Base-by-base conservation (phyloP, 2,888 invertebrate genomes). In the Halictus quadricinctus region DNA sequence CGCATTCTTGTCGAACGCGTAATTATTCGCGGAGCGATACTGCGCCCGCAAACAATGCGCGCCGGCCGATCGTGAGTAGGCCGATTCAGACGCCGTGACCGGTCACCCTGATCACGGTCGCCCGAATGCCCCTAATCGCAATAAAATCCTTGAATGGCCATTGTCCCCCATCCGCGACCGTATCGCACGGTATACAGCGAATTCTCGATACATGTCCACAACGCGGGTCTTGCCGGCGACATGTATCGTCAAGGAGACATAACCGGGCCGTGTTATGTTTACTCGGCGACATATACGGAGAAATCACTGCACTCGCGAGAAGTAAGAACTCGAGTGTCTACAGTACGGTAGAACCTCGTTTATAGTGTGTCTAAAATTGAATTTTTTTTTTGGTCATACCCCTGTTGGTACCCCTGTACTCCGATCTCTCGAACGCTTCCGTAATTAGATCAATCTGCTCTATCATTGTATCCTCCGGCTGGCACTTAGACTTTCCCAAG, bases 11-110 rank as follows among this genome's bases (percentile, higher is more conserved):
- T 70, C 80, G 83, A 88, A 82, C 72, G 78, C 75, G 72, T 80
- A 84, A 89, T 89, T 88, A 88, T 88, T 80, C 76, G 69, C 74
- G 73, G 64, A 72, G 64, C 76, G 79, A 70, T 80, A 66, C 78
- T 25, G 21, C 41, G 70, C 66, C 50, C 60, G 79, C 78, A 79
- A 85, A 84, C 87, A 84, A 81, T 83, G 41, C 70, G 66, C 58
- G 64, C 43, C 48, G 73, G 66, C 73, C 70, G 50, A 74, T 80
- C 54, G 79, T 6, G 48, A 41, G n/a, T 36, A 74, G 69, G 58
- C 43, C 66, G 70, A 64, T 77, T 66, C 84, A 75, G 75, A 41
- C n/a, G 70, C 41, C 46, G 41, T 8, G 50, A 7, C 0, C 50
- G 76, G n/a, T 21, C 76, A 73, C 66, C 41, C 10, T 43, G 54